These are phyloP conservation scores for Cydia amplana DNA, from an alignment of 1,140 invertebrate genomes.

Conservation along the genomic window DNA sequence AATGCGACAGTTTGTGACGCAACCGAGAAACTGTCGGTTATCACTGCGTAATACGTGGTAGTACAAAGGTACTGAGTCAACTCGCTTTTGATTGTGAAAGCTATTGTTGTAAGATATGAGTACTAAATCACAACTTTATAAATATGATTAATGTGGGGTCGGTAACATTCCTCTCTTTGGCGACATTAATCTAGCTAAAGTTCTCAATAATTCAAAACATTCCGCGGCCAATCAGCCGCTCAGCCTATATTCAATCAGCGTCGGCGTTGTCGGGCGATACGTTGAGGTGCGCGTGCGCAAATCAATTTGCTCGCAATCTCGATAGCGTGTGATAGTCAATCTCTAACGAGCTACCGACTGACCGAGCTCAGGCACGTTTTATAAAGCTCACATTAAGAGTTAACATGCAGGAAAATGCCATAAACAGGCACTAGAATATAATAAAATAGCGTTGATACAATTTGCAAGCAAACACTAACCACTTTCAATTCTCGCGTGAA, in stretches of 20 bases:
- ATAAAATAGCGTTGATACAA: conserved; percentile 16
- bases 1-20: conserved; percentile 35
- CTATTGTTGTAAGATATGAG: conserved; percentile 30
- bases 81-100: conserved; percentile 27
- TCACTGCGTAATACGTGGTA: conserved; percentile 20
- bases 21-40: conserved; percentile 32
- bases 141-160: conserved; percentile 17
- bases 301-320: conserved; percentile 63
- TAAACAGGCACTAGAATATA: neutral
- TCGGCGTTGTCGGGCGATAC: conserved; percentile 49
- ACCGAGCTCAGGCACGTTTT: conserved; percentile 33
- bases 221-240: conserved; percentile 41
- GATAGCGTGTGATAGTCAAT: conserved; percentile 57
- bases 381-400: conserved; percentile 12
- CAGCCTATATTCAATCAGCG: conserved; percentile 49
- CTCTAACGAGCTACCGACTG: conserved; percentile 51
- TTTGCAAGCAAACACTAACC: conserved; percentile 36
- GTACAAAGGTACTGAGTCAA: conserved; percentile 20
- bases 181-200: conserved; percentile 30
- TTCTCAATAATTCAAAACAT: conserved; percentile 32
- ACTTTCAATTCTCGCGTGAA: conserved; percentile 75
- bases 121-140: conserved; percentile 22
- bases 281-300: conserved; percentile 56
- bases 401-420: neutral
- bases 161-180: conserved; percentile 11